Conservation (phyloP, 2,113 vertebrate species). For the Parus major region DNA sequence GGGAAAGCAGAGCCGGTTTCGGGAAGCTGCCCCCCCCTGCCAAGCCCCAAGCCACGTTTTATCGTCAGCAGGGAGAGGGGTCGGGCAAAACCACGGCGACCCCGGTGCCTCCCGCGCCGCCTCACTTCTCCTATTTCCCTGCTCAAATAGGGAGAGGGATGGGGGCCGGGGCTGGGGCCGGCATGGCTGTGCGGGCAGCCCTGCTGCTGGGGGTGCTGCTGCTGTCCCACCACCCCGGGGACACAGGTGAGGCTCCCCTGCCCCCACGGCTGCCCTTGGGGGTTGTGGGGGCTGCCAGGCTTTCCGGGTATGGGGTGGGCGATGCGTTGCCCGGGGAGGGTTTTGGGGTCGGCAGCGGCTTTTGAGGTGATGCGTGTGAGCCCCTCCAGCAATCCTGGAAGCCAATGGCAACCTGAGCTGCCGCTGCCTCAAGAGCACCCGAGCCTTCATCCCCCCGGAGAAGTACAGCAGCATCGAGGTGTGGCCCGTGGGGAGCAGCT, state of each 20-base stretch:
- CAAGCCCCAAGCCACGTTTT: not conserved
- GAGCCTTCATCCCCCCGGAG: not conserved
- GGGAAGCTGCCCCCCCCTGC: not conserved
- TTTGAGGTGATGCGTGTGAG: fast-evolving
- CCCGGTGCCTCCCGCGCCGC: not conserved
- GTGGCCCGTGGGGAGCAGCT: slow-evolving; percentile 43
- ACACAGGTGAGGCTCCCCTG: not conserved
- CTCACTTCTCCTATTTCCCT: slow-evolving; percentile 23
- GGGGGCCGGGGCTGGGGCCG: not conserved
- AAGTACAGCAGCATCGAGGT: slow-evolving; percentile 1
- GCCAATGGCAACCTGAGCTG: slow-evolving; percentile 41
- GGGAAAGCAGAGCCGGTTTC: not conserved
- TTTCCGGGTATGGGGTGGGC: fast-evolving
- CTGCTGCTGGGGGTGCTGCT: slow-evolving; percentile 46
- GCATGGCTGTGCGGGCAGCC: not conserved
- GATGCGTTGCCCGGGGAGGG: fast-evolving
- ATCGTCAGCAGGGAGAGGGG: not conserved
- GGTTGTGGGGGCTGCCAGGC: fast-evolving
- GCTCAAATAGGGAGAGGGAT: slow-evolving; percentile 47
- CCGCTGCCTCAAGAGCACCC: slow-evolving; percentile 41
- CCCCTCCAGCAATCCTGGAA: slow-evolving; percentile 28
- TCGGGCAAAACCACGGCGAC: not conserved
- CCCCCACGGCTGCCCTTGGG: fast-evolving
- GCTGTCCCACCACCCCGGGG: fast-evolving
- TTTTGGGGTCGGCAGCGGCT: not conserved